A percentile compares a stretch with the other conserved stretches of the same genome.
Conservation (phyloP, 2,797 vertebrate genomes). For the Sebastes ruberrimus region DNA sequence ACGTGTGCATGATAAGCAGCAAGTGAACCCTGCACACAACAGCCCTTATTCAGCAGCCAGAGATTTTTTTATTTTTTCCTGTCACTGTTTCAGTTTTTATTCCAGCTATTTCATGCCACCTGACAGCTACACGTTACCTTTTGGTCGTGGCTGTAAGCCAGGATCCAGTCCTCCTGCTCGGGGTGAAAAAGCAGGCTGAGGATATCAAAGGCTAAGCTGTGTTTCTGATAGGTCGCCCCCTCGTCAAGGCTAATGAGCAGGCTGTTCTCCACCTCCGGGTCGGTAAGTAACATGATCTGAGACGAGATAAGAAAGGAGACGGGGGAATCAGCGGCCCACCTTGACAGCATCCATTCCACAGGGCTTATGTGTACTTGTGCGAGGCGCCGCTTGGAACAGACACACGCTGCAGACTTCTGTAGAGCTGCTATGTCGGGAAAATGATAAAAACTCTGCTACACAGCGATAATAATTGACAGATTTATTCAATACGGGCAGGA, state of each 20-base stretch:
- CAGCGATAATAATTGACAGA: background rate
- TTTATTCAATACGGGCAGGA: background rate
- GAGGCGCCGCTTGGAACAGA: slow-evolving; percentile 24
- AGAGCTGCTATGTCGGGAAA: slow-evolving; percentile 24
- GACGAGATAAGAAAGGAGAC: slow-evolving; percentile 65
- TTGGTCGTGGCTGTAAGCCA: slow-evolving; percentile 94
- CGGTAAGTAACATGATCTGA: slow-evolving; percentile 95
- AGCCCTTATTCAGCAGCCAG: background rate
- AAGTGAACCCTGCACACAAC: slow-evolving; percentile 9
- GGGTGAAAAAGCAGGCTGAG: slow-evolving; percentile 95
- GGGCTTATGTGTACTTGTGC: slow-evolving; percentile 56
- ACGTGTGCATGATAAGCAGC: background rate
- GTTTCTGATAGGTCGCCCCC: slow-evolving; percentile 94
- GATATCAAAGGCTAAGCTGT: slow-evolving; percentile 93
- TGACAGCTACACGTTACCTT: slow-evolving; percentile 83
- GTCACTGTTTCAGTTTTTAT: slow-evolving; percentile 32
- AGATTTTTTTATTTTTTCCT: background rate
- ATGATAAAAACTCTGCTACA: slow-evolving; percentile 21
- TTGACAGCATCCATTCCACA: slow-evolving; percentile 65
- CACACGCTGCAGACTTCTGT: slow-evolving; percentile 14
- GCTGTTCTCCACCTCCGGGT: slow-evolving; percentile 95
- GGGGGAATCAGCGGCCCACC: slow-evolving; percentile 59
- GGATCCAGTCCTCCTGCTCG: slow-evolving; percentile 93
- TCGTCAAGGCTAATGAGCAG: slow-evolving; percentile 95
- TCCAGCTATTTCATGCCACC: slow-evolving; percentile 31